Conservation (phyloP, 2,797 vertebrate genomes). For the Valencia hispanica region DNA sequence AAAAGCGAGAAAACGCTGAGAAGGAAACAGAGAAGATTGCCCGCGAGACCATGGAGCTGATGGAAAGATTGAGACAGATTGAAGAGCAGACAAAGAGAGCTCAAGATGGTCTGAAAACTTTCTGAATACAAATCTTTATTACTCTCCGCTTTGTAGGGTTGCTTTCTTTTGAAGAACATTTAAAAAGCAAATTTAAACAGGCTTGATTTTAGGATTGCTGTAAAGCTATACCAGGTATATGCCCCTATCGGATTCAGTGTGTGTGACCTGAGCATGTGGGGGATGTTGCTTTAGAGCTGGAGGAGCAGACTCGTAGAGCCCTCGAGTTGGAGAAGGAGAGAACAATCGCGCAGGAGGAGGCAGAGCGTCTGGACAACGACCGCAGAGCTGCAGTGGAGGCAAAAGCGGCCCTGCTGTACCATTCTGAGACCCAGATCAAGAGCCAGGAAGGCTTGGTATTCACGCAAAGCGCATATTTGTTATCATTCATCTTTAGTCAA, state of each 20-base stretch:
- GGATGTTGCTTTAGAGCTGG: constrained; percentile 84
- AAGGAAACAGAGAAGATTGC: constrained; percentile 98
- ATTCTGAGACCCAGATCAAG: constrained; percentile 89
- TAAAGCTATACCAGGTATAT: constrained; percentile 10
- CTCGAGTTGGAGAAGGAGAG: constrained; percentile 93
- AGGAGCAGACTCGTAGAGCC: constrained; percentile 94
- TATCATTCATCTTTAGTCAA: constrained; percentile 11
- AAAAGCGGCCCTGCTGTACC: constrained; percentile 88
- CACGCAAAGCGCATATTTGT: background rate
- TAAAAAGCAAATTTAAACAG: constrained; percentile 26
- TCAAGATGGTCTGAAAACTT: constrained; percentile 88
- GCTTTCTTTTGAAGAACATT: constrained; percentile 32
- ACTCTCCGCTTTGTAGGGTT: constrained; percentile 33
- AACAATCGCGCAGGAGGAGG: constrained; percentile 90
- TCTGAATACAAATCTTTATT: constrained; percentile 59
- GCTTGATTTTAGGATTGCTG: constrained; percentile 12
- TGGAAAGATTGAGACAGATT: constrained; percentile 93
- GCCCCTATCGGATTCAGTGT: constrained; percentile 1
- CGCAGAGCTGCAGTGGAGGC: constrained; percentile 89
- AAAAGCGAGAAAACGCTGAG: constrained; percentile 95
- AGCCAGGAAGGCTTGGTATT: constrained; percentile 92
- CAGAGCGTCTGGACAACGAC: constrained; percentile 91
- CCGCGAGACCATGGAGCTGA: constrained; percentile 94
- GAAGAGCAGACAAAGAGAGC: constrained; percentile 97
- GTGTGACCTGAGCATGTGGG: constrained; percentile 1